phyloP scores from a whole-genome alignment of 1,140 invertebrate species.

The Nasonia vitripennis region DNA sequence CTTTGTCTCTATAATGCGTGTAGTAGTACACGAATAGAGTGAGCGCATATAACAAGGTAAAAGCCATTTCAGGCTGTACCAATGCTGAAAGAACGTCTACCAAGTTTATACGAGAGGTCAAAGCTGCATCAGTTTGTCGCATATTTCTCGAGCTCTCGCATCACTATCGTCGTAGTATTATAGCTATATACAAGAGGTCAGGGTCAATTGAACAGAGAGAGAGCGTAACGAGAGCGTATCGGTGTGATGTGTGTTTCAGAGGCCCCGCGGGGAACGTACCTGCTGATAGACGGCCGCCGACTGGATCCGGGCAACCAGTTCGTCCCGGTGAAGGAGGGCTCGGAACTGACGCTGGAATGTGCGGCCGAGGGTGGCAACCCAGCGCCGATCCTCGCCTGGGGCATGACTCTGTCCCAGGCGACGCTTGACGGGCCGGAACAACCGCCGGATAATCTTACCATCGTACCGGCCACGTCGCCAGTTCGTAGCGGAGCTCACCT shows the following conservation, averaged over 20 bases:
- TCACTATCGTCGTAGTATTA: neutral
- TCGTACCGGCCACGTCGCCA: conserved; percentile 73
- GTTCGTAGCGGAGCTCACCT: conserved; percentile 80
- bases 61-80: conserved; percentile 19
- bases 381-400: conserved; percentile 83
- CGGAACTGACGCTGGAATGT: conserved; percentile 86
- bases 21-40: conserved; percentile 21
- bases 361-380: conserved; percentile 89
- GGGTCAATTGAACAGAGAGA: neutral
- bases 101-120: conserved; percentile 20
- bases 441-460: conserved; percentile 72
- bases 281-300: conserved; percentile 86
- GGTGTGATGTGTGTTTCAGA: conserved; percentile 76
- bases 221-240: neutral
- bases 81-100: neutral
- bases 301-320: conserved; percentile 89
- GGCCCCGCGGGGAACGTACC: conserved; percentile 84
- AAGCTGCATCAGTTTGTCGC: too few relatives aligned
- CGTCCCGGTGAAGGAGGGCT: conserved; percentile 87
- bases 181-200: neutral
- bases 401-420: conserved; percentile 78
- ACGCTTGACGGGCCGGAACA: conserved; percentile 76
- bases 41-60: conserved; percentile 27
- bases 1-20: conserved; percentile 29
- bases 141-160: too few relatives aligned